Conservation (phyloP, 2,113 vertebrate species). For the Pleuronectes platessa region DNA sequence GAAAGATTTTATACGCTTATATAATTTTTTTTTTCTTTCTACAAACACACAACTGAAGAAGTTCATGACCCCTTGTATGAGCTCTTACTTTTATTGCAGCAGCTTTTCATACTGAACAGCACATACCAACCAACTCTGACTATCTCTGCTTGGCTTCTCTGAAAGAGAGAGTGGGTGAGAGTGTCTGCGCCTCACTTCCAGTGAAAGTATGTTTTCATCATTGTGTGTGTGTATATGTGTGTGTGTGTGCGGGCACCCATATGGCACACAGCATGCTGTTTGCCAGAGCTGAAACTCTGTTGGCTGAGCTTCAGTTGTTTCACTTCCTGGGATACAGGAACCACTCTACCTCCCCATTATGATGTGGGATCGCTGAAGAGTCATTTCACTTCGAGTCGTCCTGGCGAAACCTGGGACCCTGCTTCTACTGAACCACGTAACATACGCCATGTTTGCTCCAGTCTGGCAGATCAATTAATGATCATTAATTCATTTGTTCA, state of each 20-base stretch:
- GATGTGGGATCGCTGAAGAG: background rate
- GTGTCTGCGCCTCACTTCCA: no score
- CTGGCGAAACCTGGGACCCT: background rate
- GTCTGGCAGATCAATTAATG: background rate
- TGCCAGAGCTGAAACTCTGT: background rate
- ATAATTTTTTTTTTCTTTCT: no score
- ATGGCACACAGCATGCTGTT: background rate
- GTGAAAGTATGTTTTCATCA: no score
- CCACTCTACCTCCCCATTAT: background rate
- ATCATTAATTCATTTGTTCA: background rate
- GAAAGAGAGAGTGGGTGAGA: no score
- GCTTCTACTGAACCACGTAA: background rate
- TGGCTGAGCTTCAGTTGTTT: background rate
- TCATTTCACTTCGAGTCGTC: background rate
- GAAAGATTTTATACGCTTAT: no score
- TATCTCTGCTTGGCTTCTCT: no score
- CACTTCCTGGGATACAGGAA: background rate
- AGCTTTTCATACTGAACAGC: no score
- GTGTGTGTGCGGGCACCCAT: background rate
- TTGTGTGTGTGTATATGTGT: background rate
- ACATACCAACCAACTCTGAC: no score
- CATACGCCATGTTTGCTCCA: background rate
- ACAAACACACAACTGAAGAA: no score
- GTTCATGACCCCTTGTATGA: no score
- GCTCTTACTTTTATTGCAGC: no score